These are phyloP conservation scores for Mythimna pallens DNA, from an alignment of 2,888 invertebrate genomes.

Conservation along the genomic window DNA sequence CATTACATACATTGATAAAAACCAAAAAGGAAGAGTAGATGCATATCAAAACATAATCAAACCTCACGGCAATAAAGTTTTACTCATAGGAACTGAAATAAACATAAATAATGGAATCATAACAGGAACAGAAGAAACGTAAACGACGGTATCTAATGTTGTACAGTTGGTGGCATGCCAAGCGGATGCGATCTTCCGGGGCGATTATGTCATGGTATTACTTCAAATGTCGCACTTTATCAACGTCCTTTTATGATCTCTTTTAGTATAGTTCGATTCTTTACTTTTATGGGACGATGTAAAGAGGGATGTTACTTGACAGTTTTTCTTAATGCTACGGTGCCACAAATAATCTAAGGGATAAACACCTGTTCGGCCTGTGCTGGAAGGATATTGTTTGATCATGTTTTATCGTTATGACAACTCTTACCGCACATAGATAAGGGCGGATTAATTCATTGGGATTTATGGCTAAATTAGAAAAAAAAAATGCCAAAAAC, in stretches of 20 bases:
- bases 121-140: conserved; percentile 73
- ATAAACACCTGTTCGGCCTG: neutral
- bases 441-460: neutral
- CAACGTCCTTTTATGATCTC: conserved; percentile 37
- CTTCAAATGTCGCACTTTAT: conserved; percentile 34
- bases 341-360: too few species aligned
- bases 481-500: too few species aligned
- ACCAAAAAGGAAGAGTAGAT: neutral
- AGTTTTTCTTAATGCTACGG: neutral
- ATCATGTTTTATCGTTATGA: neutral
- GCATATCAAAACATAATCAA: conserved; percentile 4
- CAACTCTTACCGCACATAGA: neutral
- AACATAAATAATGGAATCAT: conserved; percentile 62
- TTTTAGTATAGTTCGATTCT: conserved; percentile 24
- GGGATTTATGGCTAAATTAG: neutral
- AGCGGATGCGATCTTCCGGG: conserved; percentile 88
- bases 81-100: conserved; percentile 63
- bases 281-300: conserved; percentile 5
- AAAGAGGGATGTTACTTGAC: conserved; percentile 3
- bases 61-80: conserved; percentile 29
- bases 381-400: neutral
- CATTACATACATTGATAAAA: neutral
- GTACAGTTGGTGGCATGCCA: conserved; percentile 81
- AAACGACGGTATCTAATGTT: conserved; percentile 74
- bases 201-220: conserved; percentile 79